A percentile compares a stretch with the other conserved stretches of the same genome.
Evolutionary conservation across 2,888 invertebrate species (phyloP).

Genomic region (Diabrotica balteata): DNA sequence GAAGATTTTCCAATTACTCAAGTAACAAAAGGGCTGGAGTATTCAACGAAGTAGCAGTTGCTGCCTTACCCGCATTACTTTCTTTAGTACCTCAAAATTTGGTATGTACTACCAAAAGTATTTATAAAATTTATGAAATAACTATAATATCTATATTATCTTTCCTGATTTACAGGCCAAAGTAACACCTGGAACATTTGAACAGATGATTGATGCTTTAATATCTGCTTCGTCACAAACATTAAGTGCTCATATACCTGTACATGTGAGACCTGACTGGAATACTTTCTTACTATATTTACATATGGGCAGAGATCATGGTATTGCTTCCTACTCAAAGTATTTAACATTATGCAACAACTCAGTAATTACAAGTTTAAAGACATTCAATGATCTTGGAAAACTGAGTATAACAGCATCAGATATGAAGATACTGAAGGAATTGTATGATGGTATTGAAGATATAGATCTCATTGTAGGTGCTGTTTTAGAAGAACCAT

Average conservation of each 20-base stretch:
- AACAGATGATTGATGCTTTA: conserved; percentile 66
- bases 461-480: conserved; percentile 88
- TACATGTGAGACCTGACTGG: conserved; percentile 57
- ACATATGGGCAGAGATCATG: conserved; percentile 80
- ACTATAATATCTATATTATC: too few species aligned
- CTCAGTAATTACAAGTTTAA: conserved; percentile 40
- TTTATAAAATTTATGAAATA: too few species aligned
- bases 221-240: conserved; percentile 70
- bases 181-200: conserved; percentile 61
- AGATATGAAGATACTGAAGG: conserved; percentile 69
- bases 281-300: conserved; percentile 63
- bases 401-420: conserved; percentile 65
- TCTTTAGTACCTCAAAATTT: conserved; percentile 77
- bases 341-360: conserved; percentile 72
- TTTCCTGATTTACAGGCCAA: conserved; percentile 62
- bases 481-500: conserved; percentile 80
- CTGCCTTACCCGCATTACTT: conserved; percentile 75
- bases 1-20: conserved; percentile 82
- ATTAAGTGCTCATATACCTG: conserved; percentile 65
- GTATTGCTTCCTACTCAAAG: conserved; percentile 75
- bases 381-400: conserved; percentile 63
- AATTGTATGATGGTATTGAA: conserved; percentile 73
- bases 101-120: conserved; percentile 49
- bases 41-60: conserved; percentile 78
- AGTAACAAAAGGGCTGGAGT: conserved; percentile 81